A percentile compares a stretch with the other conserved stretches of the same genome.
These are phyloP conservation scores for Xyrichtys novacula DNA, from an alignment of 2,797 vertebrate genomes.

Conservation along the genomic window DNA sequence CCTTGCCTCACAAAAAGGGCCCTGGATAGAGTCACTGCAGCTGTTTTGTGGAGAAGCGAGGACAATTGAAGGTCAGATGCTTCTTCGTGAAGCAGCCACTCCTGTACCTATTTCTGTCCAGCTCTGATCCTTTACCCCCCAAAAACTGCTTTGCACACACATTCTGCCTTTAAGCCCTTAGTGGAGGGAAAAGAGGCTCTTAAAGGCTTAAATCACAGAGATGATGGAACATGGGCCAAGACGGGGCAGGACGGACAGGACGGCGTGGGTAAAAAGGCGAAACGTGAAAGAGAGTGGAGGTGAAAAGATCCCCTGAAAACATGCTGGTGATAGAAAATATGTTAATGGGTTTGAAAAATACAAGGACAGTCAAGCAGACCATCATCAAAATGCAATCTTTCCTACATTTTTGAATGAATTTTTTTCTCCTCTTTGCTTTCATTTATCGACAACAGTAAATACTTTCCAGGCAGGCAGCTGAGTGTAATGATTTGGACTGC, in stretches of 20 bases:
- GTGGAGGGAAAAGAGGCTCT: slow-evolving; percentile 73
- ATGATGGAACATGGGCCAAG: slow-evolving; percentile 71
- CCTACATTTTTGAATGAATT: slow-evolving; percentile 41
- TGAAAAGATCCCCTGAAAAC: slow-evolving; percentile 42
- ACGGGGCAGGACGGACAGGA: slow-evolving; percentile 46
- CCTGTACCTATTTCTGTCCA: slow-evolving; percentile 74
- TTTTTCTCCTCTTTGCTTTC: slow-evolving; percentile 37
- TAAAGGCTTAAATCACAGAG: slow-evolving; percentile 75
- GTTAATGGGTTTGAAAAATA: slow-evolving; percentile 36
- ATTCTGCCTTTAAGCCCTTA: slow-evolving; percentile 79
- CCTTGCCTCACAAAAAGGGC: slow-evolving; percentile 43
- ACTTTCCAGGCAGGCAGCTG: slow-evolving; percentile 73
- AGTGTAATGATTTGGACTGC: slow-evolving; percentile 71
- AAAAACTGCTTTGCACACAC: slow-evolving; percentile 77
- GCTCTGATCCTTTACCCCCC: slow-evolving; percentile 61
- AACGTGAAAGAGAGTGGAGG: slow-evolving; percentile 57
- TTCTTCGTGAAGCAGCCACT: slow-evolving; percentile 56
- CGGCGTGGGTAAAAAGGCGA: slow-evolving; percentile 24
- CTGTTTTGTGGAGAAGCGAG: slow-evolving; percentile 45
- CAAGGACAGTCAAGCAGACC: slow-evolving; percentile 18
- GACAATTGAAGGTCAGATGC: slow-evolving; percentile 71
- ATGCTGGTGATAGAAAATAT: slow-evolving; percentile 42
- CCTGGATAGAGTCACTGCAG: slow-evolving; percentile 9
- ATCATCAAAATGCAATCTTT: slow-evolving; percentile 20
- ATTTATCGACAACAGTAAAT: slow-evolving; percentile 72